These are phyloP conservation scores for Dolichoris vasculosae DNA, from an alignment of 1,140 invertebrate genomes.

Conservation along the genomic window DNA sequence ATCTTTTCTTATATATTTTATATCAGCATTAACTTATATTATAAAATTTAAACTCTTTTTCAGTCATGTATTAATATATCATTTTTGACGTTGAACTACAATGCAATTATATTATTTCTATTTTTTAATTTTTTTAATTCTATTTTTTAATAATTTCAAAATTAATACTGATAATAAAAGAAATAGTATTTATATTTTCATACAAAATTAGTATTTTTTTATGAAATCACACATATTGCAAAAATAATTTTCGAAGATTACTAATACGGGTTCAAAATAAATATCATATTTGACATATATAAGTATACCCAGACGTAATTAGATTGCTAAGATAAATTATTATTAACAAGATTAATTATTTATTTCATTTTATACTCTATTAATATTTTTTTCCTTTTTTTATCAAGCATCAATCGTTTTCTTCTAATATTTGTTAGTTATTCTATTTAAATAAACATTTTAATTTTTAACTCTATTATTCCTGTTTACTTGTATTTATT, in stretches of 20 bases:
- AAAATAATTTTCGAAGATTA: not conserved
- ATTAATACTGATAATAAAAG: not conserved
- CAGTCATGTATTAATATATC: not conserved
- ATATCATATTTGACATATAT: not conserved
- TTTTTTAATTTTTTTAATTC: too few relatives aligned
- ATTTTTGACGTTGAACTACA: not conserved
- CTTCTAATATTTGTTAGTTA: not conserved
- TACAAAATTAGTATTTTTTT: not conserved
- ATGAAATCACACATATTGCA: not conserved
- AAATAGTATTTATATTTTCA: not conserved
- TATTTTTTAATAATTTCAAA: too few relatives aligned
- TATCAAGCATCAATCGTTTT: too few relatives aligned
- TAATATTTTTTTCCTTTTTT: not conserved
- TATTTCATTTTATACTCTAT: not conserved
- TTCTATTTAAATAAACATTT: not conserved
- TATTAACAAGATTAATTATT: not conserved
- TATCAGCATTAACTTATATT: not conserved
- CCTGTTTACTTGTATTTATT: too few relatives aligned
- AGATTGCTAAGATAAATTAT: too few relatives aligned
- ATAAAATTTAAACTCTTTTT: constrained; percentile 7
- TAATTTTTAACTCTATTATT: too few relatives aligned
- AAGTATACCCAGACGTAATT: not conserved
- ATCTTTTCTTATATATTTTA: constrained; percentile 5
- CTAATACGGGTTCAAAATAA: not conserved
- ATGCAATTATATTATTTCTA: not conserved